Base-by-base conservation (phyloP, 2,888 invertebrate species). In the Meganola albula region DNA sequence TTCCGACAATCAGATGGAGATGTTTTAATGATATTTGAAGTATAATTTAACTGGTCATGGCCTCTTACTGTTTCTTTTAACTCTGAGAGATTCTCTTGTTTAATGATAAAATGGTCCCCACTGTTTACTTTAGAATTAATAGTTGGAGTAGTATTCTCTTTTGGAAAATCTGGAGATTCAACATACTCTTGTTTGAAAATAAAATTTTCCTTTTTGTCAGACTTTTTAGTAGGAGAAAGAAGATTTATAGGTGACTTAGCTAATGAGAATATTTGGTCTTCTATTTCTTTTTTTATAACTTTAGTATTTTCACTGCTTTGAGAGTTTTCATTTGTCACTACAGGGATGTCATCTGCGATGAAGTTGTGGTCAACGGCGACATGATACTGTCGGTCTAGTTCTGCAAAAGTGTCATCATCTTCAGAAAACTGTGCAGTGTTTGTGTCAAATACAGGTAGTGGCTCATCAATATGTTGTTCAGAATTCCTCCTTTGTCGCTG, bases 321-420 rank as follows among this genome's bases (percentile, higher is more conserved):
- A 14, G 32, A 1, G 5, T 21, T 31, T 37, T 27, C 3, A n/a
- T n/a, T 30, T 20, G 22, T 51, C 1, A 13, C 27, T 14, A 27
- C 24, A 21, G 63, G 51, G 32, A 48, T 70, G 65, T 80, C 75
- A 41, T 53, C 58, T 42, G 67, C 71, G 41, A 83, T 70, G 42
- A 82, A 83, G 40, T 67, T 76, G 42, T 65, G 80, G 44, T 84
- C 84, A n/a, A 85, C 84, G 33, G 73, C 76, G 13, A 85, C 83
- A 74, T 84, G 85, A 46, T 85, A 85, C 35, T 85, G 85, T 21
- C 67, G 74, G 48, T 85, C 85, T 30, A 84, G 49, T 50, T 82
- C 85, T 34, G 75, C 84, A 61, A 85, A 85, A 23, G 82, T 74
- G 45, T 84, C 78, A 10, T 83, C 82, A 11, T 73, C 76, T 25